These are phyloP conservation scores for Ceratina australensis DNA, from an alignment of 1,140 invertebrate genomes.

Conservation along the genomic window DNA sequence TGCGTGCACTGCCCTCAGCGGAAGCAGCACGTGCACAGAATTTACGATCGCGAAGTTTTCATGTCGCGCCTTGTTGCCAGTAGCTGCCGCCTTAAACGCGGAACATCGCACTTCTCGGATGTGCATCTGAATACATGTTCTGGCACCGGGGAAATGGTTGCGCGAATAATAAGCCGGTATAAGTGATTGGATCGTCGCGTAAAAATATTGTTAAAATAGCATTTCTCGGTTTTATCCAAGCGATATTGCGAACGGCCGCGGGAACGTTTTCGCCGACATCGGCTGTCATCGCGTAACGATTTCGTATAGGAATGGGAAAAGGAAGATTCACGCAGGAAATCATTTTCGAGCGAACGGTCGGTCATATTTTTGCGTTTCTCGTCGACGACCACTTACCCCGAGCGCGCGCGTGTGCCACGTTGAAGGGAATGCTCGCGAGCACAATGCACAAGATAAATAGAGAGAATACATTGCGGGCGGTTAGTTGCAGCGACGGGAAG, in stretches of 20 bases:
- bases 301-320: background rate
- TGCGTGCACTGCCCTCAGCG: background rate
- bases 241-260: background rate
- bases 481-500: slow-evolving; percentile 29
- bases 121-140: slow-evolving; percentile 15
- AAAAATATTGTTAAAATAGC: too few relatives aligned
- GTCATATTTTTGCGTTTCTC: slow-evolving; percentile 6
- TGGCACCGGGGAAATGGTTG: background rate
- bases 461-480: slow-evolving; percentile 30
- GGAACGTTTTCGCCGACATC: too few relatives aligned
- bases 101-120: background rate
- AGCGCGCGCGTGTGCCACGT: background rate
- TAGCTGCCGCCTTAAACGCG: background rate
- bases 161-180: too few relatives aligned
- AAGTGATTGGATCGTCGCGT: too few relatives aligned
- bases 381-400: background rate
- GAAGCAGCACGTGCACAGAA: background rate
- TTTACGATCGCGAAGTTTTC: slow-evolving; percentile 35
- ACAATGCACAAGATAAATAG: slow-evolving; percentile 46
- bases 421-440: slow-evolving; percentile 23
- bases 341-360: too few relatives aligned
- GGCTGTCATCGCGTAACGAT: background rate
- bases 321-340: background rate
- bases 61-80: slow-evolving; percentile 3
- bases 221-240: background rate